A percentile compares a stretch with the other conserved stretches of the same genome.
Evolutionary conservation across 2,888 invertebrate species (phyloP).

Genomic region (Resseliella maxima): DNA sequence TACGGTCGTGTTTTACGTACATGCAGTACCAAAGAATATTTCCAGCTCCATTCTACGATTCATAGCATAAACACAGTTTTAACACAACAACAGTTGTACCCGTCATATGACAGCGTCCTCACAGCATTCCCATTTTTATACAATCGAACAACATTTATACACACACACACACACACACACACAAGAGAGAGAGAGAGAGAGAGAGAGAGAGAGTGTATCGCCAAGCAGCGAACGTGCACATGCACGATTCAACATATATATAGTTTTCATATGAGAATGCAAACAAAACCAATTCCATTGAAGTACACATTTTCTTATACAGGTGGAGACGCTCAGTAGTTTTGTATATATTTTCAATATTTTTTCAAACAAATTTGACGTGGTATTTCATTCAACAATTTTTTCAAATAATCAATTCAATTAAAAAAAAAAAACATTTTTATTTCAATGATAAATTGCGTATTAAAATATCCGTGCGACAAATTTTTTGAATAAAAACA

Average conservation of each 20-base stretch:
- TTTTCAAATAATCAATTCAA: too few species aligned
- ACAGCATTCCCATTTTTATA: constrained; percentile 2
- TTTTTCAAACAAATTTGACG: neutral
- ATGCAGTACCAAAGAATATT: constrained; percentile 33
- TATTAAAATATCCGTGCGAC: too few species aligned
- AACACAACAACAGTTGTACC: constrained; percentile 1
- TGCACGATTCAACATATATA: constrained; percentile 1
- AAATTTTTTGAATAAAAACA: too few species aligned
- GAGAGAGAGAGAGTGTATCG: neutral
- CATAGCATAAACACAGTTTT: neutral
- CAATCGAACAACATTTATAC: neutral
- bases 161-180: neutral
- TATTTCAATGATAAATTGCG: too few species aligned
- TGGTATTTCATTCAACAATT: neutral
- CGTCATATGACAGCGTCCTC: constrained; percentile 25
- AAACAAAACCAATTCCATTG: constrained; percentile 27
- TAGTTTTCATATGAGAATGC: constrained; percentile 1
- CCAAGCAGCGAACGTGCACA: constrained; percentile 18
- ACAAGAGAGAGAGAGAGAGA: neutral
- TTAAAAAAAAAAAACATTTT: too few species aligned
- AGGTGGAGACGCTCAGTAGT: neutral
- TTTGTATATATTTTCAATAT: neutral
- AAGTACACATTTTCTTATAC: constrained; percentile 20
- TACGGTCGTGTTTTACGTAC: constrained; percentile 4
- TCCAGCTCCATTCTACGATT: neutral